These are phyloP conservation scores for Agapostemon virescens DNA, from an alignment of 2,888 invertebrate species.

Conservation along the genomic window DNA sequence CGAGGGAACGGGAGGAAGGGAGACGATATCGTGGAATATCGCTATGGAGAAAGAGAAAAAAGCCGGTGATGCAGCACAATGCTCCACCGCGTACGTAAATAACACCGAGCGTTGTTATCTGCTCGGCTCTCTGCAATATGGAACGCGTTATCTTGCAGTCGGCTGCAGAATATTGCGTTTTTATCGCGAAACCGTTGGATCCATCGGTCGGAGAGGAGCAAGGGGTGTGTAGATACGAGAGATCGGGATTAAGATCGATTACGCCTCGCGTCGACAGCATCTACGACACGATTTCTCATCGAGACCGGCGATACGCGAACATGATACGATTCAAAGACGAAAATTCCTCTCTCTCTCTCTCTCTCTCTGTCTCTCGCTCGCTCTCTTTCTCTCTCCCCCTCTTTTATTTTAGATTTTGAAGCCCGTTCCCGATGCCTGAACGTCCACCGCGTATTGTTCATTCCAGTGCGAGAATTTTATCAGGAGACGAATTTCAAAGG, in stretches of 20 bases:
- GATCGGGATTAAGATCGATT: conserved; percentile 65
- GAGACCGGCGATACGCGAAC: conserved; percentile 15
- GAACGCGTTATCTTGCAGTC: conserved; percentile 63
- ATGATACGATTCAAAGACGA: conserved; percentile 23
- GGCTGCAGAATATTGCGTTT: conserved; percentile 63
- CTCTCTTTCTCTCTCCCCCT: background rate
- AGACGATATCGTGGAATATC: background rate
- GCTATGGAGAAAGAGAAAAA: conserved; percentile 36
- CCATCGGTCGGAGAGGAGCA: conserved; percentile 1
- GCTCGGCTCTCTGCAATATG: conserved; percentile 60
- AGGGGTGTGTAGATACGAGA: conserved; percentile 22
- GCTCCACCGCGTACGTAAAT: conserved; percentile 55
- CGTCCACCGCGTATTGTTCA: background rate
- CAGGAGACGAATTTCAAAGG: conserved; percentile 8
- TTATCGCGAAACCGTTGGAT: conserved; percentile 56
- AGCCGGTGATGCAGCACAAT: conserved; percentile 54
- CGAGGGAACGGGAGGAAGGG: background rate
- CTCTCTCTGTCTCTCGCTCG: background rate
- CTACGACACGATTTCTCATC: conserved; percentile 31
- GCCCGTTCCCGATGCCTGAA: background rate
- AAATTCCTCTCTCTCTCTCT: background rate
- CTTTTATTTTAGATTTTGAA: background rate
- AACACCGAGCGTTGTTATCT: conserved; percentile 60
- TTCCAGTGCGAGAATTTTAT: conserved; percentile 1
- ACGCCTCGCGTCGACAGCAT: conserved; percentile 26